These are phyloP conservation scores for Stratiomys singularior DNA, from an alignment of 2,888 invertebrate genomes.

Conservation along the genomic window DNA sequence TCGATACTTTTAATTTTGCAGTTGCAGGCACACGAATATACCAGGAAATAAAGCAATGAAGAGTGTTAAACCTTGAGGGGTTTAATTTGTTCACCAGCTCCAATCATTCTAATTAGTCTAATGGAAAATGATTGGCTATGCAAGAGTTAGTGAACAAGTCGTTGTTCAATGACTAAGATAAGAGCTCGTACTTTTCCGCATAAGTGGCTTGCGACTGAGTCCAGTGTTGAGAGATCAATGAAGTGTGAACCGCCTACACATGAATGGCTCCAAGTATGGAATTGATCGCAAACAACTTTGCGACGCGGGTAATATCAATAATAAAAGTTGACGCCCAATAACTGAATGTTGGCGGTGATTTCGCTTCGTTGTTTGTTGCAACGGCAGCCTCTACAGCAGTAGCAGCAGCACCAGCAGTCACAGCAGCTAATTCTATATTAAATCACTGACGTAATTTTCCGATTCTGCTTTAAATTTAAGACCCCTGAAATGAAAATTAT, in stretches of 20 bases:
- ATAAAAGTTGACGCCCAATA: constrained; percentile 39
- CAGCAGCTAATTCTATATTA: constrained; percentile 28
- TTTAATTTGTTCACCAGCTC: too few relatives aligned
- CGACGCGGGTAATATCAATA: constrained; percentile 7
- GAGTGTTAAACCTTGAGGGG: too few relatives aligned
- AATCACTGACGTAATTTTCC: constrained; percentile 36
- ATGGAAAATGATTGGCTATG: too few relatives aligned
- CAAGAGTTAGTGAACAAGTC: too few relatives aligned
- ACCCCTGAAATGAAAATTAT: constrained; percentile 29
- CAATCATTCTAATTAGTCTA: too few relatives aligned
- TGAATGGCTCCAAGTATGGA: constrained; percentile 2
- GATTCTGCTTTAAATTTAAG: background rate
- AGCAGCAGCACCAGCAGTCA: background rate
- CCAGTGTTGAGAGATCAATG: background rate
- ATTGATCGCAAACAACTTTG: background rate
- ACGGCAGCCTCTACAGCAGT: background rate
- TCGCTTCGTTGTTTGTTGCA: background rate
- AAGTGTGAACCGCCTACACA: constrained; percentile 25
- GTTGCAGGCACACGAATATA: too few relatives aligned
- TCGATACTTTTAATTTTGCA: too few relatives aligned
- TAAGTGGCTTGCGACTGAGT: too few relatives aligned
- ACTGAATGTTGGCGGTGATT: background rate
- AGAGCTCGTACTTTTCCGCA: too few relatives aligned
- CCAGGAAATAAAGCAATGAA: too few relatives aligned
- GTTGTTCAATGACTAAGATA: too few relatives aligned